Base-by-base conservation (phyloP, 2,888 invertebrate species). In the Fragum sueziense region DNA sequence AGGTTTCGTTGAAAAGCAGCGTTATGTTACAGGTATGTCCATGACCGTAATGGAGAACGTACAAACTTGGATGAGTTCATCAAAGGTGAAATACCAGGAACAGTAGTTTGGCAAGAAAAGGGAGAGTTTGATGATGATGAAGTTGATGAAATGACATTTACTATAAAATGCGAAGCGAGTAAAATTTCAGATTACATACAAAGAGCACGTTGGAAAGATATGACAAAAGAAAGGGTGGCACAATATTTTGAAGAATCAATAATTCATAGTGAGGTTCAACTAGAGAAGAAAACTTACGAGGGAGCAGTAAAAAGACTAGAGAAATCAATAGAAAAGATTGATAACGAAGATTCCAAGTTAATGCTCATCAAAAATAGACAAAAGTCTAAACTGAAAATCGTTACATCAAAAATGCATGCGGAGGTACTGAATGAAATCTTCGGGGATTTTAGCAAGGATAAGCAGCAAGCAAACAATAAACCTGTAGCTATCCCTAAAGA, bases 1-100 rank as follows among this genome's bases (percentile, higher is more conserved):
- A n/a, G n/a, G n/a, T n/a, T n/a, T n/a, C n/a, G n/a, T n/a, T n/a
- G n/a, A n/a, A n/a, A n/a, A n/a, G n/a, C n/a, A n/a, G n/a, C n/a
- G n/a, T n/a, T n/a, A n/a, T n/a, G n/a, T n/a, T n/a, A n/a, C 65
- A 65, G 65, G 25, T 65, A n/a, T 27, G 27, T 65, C 27, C 17
- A 25, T 29, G 65, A 41, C 14, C 22, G 25, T 11, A n/a, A 65
- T 0, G 22, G n/a, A 3, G 34, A 41, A n/a, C 17, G 20, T 14
- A 27, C 22, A 0, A 2, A 25, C 2, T 41, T 65, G 3, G 65
- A 65, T 17, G 22, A 41, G 2, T 14, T 1, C 27, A 41, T 65
- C 0, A 41, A 37, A 22, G 25, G 11, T 11, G 25, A 65, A 2
- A 17, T 65, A 34, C 65, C 65, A 14, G 41, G 22, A 41, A 41